Base-by-base conservation (phyloP, 2,113 vertebrate species). In the Cathartes aura region DNA sequence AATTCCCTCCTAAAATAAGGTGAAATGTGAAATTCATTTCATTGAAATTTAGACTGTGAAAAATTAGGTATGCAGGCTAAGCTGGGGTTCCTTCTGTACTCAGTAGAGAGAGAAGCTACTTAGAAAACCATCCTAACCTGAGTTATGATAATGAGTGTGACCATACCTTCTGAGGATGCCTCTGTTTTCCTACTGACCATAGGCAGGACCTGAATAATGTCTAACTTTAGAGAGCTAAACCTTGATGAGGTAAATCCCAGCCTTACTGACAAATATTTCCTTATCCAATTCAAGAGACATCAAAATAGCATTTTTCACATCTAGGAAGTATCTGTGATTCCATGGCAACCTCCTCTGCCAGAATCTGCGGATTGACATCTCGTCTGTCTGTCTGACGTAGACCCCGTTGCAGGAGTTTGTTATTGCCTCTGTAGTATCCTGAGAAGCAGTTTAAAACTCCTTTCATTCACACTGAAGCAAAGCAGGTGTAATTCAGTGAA, bases 251-350 rank as follows among this genome's bases (percentile, higher is more conserved):
- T 53, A 79, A 72, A 86, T 40, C 63, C 8, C 66, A 93, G 45
- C 10, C 17, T 68, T 76, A 88, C 29, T 62, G 76, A 80, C 24
- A 94, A 92, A 75, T 82, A 80, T 85, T 90, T 96, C 67, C 92
- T 88, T 72, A 89, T 60, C 16, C 26, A 89, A 52, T 73, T 93
- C 43, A 87, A 80, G 50, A 94, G 27, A 94, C 34, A 91, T 88
- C 78, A 93, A 93, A 96, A 94, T 73, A 95, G 1, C 58, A 76
- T 85, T 93, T 94, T 96, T 94, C 70, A 91, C 48, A 91, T 79
- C 64, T 76, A 87, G 24, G 40, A 89, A 87, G 27, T 48, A 80
- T 70, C 53, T 80, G 30, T 22, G 89, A 89, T 90, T 95, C 95
- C 87, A 96, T 82, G 89, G 81, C 71, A 96, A 93, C 50, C 30